Percentiles rank a stretch among this genome's conserved stretches.
These are phyloP conservation scores for Ammospiza caudacuta DNA, from an alignment of 2,113 vertebrate genomes.

Conservation along the genomic window DNA sequence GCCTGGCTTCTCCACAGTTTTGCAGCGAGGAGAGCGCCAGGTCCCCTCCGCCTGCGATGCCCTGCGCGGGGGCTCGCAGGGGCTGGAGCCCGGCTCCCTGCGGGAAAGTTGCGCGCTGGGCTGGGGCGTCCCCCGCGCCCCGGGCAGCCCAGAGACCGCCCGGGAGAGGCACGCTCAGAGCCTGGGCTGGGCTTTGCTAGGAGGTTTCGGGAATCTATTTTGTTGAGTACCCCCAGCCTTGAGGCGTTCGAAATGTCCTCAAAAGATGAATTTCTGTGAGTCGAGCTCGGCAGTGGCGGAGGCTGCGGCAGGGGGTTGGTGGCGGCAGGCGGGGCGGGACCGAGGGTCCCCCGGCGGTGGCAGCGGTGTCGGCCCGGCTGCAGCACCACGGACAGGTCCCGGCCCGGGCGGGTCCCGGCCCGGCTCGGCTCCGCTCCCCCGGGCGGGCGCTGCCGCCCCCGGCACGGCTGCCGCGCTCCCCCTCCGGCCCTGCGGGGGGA, in stretches of 20 bases:
- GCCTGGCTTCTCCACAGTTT: neutral
- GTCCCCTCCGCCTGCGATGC: neutral
- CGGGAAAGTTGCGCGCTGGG: neutral
- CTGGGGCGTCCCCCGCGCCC: neutral
- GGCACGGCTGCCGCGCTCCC: neutral
- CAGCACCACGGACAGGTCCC: neutral
- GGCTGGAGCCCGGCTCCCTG: neutral
- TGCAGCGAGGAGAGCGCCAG: neutral
- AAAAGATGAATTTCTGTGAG: neutral
- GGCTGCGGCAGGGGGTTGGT: neutral
- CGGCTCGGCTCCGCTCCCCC: neutral
- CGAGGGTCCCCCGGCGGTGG: accelerated
- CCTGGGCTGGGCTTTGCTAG: neutral
- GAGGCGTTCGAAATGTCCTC: neutral
- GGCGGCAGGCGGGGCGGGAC: no score
- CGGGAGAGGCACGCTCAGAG: neutral
- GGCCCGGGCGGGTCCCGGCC: neutral
- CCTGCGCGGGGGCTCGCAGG: neutral
- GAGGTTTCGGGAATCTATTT: neutral
- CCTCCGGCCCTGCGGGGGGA: neutral
- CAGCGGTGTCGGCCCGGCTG: neutral
- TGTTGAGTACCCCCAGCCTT: neutral
- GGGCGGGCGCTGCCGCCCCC: neutral
- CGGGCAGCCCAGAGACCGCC: neutral
- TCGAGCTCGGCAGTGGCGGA: neutral